These are phyloP conservation scores for Rhabditophanes sp. DNA, from an alignment of 2,888 invertebrate species.

Conservation along the genomic window DNA sequence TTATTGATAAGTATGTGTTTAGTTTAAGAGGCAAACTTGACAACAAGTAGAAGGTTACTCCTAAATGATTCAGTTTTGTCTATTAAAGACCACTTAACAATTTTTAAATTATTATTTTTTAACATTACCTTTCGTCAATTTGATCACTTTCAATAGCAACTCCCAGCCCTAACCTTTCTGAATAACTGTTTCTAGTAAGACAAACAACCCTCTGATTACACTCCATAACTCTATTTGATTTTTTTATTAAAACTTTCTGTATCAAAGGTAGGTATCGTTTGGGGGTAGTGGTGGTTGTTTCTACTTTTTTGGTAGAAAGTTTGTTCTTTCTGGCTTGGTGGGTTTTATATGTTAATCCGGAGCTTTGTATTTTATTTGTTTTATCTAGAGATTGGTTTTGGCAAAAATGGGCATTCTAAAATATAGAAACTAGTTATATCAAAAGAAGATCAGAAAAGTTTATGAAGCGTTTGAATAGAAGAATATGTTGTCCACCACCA, in stretches of 20 bases:
- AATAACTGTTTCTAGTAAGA: too few relatives aligned
- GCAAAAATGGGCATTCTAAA: not conserved
- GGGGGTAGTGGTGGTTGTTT: too few relatives aligned
- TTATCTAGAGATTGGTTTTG: not conserved
- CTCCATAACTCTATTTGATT: too few relatives aligned
- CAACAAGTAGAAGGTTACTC: slow-evolving; percentile 2
- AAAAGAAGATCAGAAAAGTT: not conserved
- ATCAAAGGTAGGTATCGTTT: too few relatives aligned
- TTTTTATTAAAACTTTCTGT: too few relatives aligned
- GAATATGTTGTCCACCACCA: too few relatives aligned
- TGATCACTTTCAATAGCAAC: slow-evolving; percentile 19
- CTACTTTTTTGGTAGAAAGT: too few relatives aligned
- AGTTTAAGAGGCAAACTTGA: not conserved
- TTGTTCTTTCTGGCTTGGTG: too few relatives aligned
- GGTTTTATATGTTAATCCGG: too few relatives aligned
- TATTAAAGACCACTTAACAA: too few relatives aligned
- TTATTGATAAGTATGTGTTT: not conserved
- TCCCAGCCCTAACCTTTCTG: slow-evolving; percentile 15
- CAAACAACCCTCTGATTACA: too few relatives aligned
- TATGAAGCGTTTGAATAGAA: not conserved
- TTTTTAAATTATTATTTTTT: not conserved
- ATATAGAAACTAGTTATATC: not conserved
- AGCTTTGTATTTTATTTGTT: not conserved
- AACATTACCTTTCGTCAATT: slow-evolving; percentile 10
- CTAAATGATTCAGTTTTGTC: too few relatives aligned